These are phyloP conservation scores for Eptatretus burgeri DNA, from an alignment of 2,113 vertebrate genomes.

Conservation along the genomic window DNA sequence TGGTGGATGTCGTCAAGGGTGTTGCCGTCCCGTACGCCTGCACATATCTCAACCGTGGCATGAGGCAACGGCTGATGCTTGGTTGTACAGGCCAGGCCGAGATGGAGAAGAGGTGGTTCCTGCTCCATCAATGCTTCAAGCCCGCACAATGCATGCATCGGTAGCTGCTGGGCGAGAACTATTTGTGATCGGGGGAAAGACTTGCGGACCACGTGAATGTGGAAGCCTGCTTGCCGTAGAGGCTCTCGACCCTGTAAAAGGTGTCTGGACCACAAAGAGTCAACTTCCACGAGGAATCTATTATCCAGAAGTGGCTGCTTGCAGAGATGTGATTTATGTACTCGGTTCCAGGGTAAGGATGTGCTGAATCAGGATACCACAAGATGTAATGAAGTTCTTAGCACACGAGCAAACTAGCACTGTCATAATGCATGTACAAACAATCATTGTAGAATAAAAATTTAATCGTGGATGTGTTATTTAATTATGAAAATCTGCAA, in stretches of 20 bases:
- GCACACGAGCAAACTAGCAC: too few species aligned
- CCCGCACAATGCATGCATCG: slow-evolving; percentile 69
- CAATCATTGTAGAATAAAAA: too few species aligned
- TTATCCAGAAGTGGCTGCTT: slow-evolving; percentile 62
- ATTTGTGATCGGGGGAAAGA: slow-evolving; percentile 71
- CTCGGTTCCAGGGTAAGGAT: slow-evolving; percentile 30
- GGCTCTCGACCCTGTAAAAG: slow-evolving; percentile 42
- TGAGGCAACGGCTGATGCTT: slow-evolving; percentile 54
- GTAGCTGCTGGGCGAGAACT: slow-evolving; percentile 38
- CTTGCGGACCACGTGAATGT: slow-evolving; percentile 31
- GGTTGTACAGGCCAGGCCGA: slow-evolving; percentile 61
- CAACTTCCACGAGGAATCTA: slow-evolving; percentile 54
- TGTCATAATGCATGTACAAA: too few species aligned
- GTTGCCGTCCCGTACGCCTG: slow-evolving; percentile 42
- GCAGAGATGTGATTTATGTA: slow-evolving; percentile 47
- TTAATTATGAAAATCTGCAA: too few species aligned
- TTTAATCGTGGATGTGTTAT: too few species aligned
- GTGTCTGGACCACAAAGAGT: slow-evolving; percentile 43
- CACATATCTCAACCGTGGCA: slow-evolving; percentile 54
- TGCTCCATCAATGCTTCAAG: slow-evolving; percentile 41
- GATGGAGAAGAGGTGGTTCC: slow-evolving; percentile 22
- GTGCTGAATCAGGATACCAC: too few species aligned
- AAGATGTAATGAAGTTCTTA: too few species aligned
- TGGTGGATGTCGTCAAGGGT: slow-evolving; percentile 56
- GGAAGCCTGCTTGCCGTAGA: slow-evolving; percentile 55